A percentile compares a stretch with the other conserved stretches of the same genome.
Evolutionary conservation across 2,113 vertebrate genomes (phyloP).

Genomic region (Amia ocellicauda): DNA sequence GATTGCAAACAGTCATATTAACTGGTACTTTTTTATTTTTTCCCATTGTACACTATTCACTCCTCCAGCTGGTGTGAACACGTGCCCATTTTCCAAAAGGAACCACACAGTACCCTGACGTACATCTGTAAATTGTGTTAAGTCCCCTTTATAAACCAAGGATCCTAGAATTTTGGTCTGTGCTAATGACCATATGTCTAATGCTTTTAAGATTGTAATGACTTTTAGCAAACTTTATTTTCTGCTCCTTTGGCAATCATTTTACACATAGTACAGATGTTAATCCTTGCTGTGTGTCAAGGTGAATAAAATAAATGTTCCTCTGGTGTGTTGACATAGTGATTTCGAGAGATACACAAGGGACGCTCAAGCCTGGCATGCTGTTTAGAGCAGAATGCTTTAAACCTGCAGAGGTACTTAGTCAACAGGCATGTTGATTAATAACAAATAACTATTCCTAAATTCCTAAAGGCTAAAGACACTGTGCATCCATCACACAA

Average conservation of each 20-base stretch:
- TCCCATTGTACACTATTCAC: slow-evolving; percentile 20
- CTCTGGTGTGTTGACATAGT: slow-evolving; percentile 1
- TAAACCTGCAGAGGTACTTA: slow-evolving; percentile 22
- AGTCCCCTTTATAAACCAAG: neutral
- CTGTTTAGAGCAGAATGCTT: neutral
- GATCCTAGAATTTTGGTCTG: neutral
- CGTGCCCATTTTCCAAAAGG: slow-evolving; percentile 42
- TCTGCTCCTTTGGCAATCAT: neutral
- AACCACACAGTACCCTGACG: slow-evolving; percentile 1
- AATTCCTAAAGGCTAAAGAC: too few species aligned
- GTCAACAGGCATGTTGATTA: slow-evolving; percentile 13
- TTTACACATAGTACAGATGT: neutral
- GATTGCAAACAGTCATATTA: slow-evolving; percentile 20
- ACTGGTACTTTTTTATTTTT: slow-evolving; percentile 17
- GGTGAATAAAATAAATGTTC: neutral
- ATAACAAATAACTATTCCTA: too few species aligned
- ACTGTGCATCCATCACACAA: too few species aligned
- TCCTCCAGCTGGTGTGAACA: slow-evolving; percentile 43
- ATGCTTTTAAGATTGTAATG: neutral
- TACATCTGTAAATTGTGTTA: neutral
- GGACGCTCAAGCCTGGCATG: slow-evolving; percentile 22
- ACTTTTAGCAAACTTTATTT: slow-evolving; percentile 5
- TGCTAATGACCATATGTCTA: slow-evolving; percentile 4
- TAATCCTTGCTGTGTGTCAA: neutral
- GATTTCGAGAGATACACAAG: neutral